phyloP scores from a whole-genome alignment of 2,888 invertebrate genomes.

The Lepidocyrtoides sp. region DNA sequence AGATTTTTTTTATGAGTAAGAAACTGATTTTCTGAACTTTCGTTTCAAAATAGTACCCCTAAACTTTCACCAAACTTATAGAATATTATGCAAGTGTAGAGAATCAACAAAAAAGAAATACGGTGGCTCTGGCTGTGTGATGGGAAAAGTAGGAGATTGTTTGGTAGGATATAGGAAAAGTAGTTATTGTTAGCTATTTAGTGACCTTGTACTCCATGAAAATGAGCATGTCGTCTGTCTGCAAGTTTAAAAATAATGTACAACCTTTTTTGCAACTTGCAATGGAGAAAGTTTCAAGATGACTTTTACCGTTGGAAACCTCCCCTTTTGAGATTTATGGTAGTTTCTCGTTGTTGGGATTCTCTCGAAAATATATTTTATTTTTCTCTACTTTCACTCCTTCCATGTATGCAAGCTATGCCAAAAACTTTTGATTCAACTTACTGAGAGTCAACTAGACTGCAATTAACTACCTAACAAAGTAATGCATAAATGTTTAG shows the following conservation, averaged over 20 bases:
- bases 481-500: background rate
- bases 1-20: background rate
- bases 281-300: conserved; percentile 10
- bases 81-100: background rate
- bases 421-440: background rate
- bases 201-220: background rate
- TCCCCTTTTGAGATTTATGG: conserved; percentile 10
- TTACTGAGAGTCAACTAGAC: background rate
- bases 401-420: background rate
- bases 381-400: background rate
- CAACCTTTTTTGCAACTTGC: background rate
- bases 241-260: conserved; percentile 16
- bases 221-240: conserved; percentile 20
- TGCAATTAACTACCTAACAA: conserved; percentile 1
- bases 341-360: background rate
- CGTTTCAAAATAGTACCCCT: background rate
- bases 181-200: no score
- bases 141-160: background rate
- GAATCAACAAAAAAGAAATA: background rate
- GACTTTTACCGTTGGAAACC: background rate
- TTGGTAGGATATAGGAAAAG: no score
- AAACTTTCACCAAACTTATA: no score
- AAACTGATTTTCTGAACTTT: background rate
- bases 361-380: background rate
- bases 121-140: background rate